Base-by-base conservation (phyloP, 2,888 invertebrate species). In the Chromoteleia sp. region DNA sequence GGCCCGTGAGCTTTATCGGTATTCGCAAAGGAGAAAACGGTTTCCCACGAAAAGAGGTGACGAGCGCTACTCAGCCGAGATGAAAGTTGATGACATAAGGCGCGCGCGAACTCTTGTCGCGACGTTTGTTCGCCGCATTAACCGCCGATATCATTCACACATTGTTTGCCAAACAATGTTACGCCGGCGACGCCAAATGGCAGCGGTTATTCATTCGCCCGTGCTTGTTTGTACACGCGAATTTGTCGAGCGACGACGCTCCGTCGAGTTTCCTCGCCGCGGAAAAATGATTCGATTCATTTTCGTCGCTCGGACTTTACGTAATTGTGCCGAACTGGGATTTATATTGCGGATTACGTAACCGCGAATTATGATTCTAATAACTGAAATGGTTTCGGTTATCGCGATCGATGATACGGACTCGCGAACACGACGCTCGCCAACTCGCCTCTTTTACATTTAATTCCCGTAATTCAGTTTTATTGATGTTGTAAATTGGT, bases 31-130 rank as follows among this genome's bases (percentile, higher is more conserved):
- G 70, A 70, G 81, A 82, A 78, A 77, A 82, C 81, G 14, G 73
- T 77, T 82, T 82, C 77, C 74, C 77, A 82, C 81, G 77, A 78
- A 78, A 73, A 76, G 74, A 77, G 77, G 74, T 77, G 81, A 77
- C 63, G 81, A 61, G 80, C 80, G 71, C 58, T 6, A 70, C 80
- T 61, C 70, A n/a, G 56, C 61, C 48, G 17, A 50, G 54, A 82
- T 74, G 82, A 78, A 82, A 82, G 82, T 78, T 77, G 73, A 78
- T 82, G 82, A 82, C 78, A 81, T 81, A 81, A 81, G 61, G 15
- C 10, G 39, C 36, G 65, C 56, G 74, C 45, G 54, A 56, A 41
- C 61, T 52, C 73, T 59, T 61, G 71, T 65, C 68, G 77, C 74
- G 76, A 65, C 65, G 68, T 81, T 81, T 77, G 76, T 81, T 71